Conservation (phyloP, 2,113 vertebrate species). For the Melanerpes aurifrons region DNA sequence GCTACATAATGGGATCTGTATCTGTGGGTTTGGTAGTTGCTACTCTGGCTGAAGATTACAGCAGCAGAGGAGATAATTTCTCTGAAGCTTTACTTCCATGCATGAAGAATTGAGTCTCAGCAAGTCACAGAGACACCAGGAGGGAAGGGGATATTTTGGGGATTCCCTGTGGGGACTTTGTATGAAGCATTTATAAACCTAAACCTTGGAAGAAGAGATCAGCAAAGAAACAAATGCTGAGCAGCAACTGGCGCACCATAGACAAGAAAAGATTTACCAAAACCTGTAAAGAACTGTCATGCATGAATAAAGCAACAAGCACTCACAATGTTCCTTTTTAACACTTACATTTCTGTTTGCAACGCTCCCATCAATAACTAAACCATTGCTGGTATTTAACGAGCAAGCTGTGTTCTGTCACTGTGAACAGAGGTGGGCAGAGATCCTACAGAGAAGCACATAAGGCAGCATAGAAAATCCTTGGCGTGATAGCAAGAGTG, state of each 20-base stretch:
- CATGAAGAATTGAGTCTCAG: neutral
- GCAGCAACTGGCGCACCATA: rapidly evolving
- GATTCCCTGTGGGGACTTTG: neutral
- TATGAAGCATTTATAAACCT: neutral
- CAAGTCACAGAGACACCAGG: neutral
- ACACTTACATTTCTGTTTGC: neutral
- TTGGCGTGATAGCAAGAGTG: neutral
- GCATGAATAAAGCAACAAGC: neutral
- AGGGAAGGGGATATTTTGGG: neutral
- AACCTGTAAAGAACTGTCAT: neutral
- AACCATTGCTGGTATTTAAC: neutral
- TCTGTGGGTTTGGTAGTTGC: neutral
- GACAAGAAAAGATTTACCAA: neutral
- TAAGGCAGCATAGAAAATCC: neutral
- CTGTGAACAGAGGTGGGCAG: rapidly evolving
- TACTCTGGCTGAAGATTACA: neutral
- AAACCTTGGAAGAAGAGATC: neutral
- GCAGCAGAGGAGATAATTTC: neutral
- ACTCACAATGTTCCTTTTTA: neutral
- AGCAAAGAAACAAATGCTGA: neutral
- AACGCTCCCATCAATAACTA: neutral
- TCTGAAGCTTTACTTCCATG: neutral
- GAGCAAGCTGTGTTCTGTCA: neutral
- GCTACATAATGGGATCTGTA: neutral
- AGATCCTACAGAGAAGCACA: neutral